Percentiles rank a stretch among this genome's conserved stretches.
phyloP scores from a whole-genome alignment of 2,797 vertebrate species.

The Todus mexicanus region DNA sequence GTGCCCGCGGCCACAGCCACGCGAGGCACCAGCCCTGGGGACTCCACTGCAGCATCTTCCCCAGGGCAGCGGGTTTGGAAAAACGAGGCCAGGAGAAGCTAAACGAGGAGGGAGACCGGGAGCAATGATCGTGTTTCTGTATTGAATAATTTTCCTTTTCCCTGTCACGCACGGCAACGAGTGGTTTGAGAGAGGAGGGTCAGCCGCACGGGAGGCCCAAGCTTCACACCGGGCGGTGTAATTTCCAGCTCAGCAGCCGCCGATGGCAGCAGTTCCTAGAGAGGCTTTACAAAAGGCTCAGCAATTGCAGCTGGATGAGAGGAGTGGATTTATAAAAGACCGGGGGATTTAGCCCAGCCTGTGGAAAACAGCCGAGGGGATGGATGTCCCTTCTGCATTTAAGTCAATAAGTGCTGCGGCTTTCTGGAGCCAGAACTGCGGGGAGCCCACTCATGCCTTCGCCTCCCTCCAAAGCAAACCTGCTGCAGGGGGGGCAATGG shows the following conservation, averaged over 20 bases:
- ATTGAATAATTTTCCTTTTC: background rate
- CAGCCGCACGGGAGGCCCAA: background rate
- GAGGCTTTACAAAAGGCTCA: background rate
- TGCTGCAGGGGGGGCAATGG: background rate
- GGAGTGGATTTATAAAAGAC: background rate
- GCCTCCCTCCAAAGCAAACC: slow-evolving; percentile 13
- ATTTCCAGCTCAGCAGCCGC: background rate
- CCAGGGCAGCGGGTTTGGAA: background rate
- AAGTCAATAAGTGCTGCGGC: background rate
- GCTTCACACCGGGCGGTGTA: background rate
- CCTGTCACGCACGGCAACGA: rapidly evolving
- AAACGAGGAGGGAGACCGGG: background rate
- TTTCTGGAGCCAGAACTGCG: slow-evolving; percentile 27
- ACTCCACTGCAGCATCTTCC: background rate
- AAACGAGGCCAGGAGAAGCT: background rate
- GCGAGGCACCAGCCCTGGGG: rapidly evolving
- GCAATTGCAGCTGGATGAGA: background rate
- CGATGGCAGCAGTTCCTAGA: background rate
- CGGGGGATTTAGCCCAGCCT: background rate
- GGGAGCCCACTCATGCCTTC: background rate
- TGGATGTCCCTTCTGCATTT: background rate
- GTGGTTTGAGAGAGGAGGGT: background rate
- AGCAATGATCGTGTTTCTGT: background rate
- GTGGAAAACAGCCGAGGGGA: background rate
- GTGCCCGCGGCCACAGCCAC: rapidly evolving